These are phyloP conservation scores for Gallirallus australis DNA, from an alignment of 2,797 vertebrate species.

Conservation along the genomic window DNA sequence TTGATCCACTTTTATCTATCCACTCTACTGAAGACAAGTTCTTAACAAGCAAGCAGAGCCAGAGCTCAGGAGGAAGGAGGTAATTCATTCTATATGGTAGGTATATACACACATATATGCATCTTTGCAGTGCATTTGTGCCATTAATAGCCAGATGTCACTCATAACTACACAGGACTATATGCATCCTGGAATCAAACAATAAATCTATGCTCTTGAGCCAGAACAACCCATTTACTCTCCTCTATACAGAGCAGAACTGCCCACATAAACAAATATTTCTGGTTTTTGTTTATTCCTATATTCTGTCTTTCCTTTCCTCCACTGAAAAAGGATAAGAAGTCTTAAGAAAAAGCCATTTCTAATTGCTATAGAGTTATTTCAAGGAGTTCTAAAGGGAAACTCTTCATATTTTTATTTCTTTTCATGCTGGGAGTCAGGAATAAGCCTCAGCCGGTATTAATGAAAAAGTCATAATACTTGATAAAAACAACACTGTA, in stretches of 20 bases:
- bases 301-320: background rate
- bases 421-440: background rate
- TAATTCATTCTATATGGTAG: background rate
- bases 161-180: constrained; percentile 45
- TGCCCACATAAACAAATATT: background rate
- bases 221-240: constrained; percentile 18
- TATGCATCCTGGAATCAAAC: background rate
- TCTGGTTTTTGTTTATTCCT: background rate
- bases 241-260: background rate
- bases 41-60: background rate
- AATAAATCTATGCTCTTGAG: constrained; percentile 20
- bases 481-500: background rate
- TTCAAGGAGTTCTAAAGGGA: background rate
- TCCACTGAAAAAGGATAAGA: background rate
- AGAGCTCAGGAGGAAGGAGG: background rate
- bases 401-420: background rate
- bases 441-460: background rate
- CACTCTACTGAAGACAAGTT: background rate
- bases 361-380: background rate
- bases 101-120: rapidly evolving
- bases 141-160: constrained; percentile 36
- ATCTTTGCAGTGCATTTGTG: background rate
- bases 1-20: background rate
- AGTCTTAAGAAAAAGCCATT: background rate
- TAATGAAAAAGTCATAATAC: background rate